Base-by-base conservation (phyloP, 2,888 invertebrate genomes). In the Mayetiola destructor region DNA sequence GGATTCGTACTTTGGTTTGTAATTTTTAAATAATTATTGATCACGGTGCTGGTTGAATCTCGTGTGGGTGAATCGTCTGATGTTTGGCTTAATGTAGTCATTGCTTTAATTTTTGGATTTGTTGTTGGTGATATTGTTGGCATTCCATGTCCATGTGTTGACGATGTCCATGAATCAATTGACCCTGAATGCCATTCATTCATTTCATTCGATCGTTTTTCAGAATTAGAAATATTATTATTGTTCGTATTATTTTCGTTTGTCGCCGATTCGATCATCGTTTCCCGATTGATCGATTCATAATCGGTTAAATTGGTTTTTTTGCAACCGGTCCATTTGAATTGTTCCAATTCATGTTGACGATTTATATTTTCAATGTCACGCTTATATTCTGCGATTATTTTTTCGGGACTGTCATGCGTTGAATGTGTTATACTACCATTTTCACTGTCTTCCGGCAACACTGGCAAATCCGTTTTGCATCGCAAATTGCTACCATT, bases 21-120 rank as follows among this genome's bases (percentile, higher is more conserved):
- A n/a, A 69, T 65, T 56, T 71, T 69, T 1, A 72, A 60, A 60
- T 71, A 72, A 42, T 72, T 72, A 56, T 66, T 71, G 0, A 72
- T 70, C 1, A 72, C 70, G 0, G 68, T 42, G 29, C 48, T 59
- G n/a, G 42, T 57, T 9, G 30, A 18, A 40, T 56, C 56, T 29
- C 55, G 32, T 23, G 39, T 30, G 32, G 56, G 37, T 20, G 53
- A 53, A 16, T 53, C 53, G 5, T 53, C 53, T 3, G 53, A 53
- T 30, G 29, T 30, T 30, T 53, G 29, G 9, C 48, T 48, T 5
- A 23, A 21, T 3, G 42, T 42, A 12, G 42, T 40, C 4, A 12
- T 36, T 18, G 39, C 18, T 6, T 9, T 40, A 23, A 23, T 14
- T 12, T 2, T 27, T 20, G 40, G 20, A 6, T 27, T 4, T 48